Evolutionary conservation across 1,140 invertebrate species (phyloP), one percentile per base, ranked within the genome.

Genomic region (Limonius californicus): DNA sequence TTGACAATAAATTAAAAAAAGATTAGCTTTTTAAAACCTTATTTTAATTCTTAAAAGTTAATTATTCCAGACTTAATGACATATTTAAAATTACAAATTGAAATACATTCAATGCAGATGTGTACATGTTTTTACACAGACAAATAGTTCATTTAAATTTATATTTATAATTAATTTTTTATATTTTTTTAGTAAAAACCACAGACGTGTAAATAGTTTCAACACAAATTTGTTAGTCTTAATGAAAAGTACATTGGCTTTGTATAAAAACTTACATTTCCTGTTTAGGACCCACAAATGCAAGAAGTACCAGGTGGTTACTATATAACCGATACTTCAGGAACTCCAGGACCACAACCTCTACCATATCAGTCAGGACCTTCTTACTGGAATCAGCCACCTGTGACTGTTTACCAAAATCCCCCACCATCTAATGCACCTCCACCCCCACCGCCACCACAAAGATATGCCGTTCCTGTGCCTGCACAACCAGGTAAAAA

Each of bases 391-490:
- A 66, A 68, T 39, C 69, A 74, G 47, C 62, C 59, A 59, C 62
- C 67, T 14, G 35, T 74, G 12, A 62, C 60, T 53, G 69, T 66
- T 59, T 74, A 69, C 57, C 68, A 66, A 27, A 72, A 61, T 35
- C 12, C 60, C 23, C 12, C 7, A 43, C 16, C 16, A 7, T 16
- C 45, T 18, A n/a, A 3, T 11, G 7, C 16, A 7, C 45, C 45
- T 16, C 15, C 64, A 65, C 64, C 64, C 55, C 55, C 65, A 43
- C 56, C 64, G 62, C 66, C 65, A 58, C 55, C 65, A 43, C 56
- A 59, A 59, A n/a, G 72, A 50, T 62, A 23, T 19, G 32, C 23
- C 35, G 27, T 62, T 20, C 61, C 43, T 14, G 18, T 58, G 2
- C 61, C 56, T 23, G 16, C 19, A 35, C 54, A 62, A 35, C 11